A percentile compares a stretch with the other conserved stretches of the same genome.
phyloP scores from a whole-genome alignment of 2,888 invertebrate species.

The Yponomeuta evonymella region DNA sequence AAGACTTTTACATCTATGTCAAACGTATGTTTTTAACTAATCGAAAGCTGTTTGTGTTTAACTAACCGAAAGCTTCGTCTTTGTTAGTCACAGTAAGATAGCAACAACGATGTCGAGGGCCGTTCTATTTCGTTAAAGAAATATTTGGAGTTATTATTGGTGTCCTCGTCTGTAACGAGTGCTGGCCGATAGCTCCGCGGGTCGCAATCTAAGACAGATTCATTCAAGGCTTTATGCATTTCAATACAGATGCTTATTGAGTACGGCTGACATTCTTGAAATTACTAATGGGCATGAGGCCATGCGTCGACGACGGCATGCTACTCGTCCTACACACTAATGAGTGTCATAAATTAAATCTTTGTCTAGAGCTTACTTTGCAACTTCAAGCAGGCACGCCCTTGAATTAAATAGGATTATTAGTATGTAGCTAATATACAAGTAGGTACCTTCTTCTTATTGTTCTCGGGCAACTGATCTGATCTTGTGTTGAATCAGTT shows the following conservation, averaged over 20 bases:
- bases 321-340: slow-evolving; percentile 15
- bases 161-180: background rate
- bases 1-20: background rate
- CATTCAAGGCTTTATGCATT: slow-evolving; percentile 6
- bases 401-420: background rate
- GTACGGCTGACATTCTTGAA: slow-evolving; percentile 19
- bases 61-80: background rate
- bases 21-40: background rate
- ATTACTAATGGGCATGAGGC: slow-evolving; percentile 14
- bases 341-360: slow-evolving; percentile 12
- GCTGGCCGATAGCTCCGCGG: background rate
- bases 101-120: too few relatives aligned
- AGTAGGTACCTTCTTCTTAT: too few relatives aligned
- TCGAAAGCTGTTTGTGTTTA: background rate
- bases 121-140: too few relatives aligned
- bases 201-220: background rate
- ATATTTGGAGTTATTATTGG: background rate
- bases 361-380: background rate
- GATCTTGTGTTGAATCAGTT: too few relatives aligned
- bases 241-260: slow-evolving; percentile 18
- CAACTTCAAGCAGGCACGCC: background rate
- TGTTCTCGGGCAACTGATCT: too few relatives aligned
- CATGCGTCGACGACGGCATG: slow-evolving; percentile 3
- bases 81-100: too few relatives aligned
- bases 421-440: background rate